Conservation (phyloP, 2,888 invertebrate species). For the Actias luna region DNA sequence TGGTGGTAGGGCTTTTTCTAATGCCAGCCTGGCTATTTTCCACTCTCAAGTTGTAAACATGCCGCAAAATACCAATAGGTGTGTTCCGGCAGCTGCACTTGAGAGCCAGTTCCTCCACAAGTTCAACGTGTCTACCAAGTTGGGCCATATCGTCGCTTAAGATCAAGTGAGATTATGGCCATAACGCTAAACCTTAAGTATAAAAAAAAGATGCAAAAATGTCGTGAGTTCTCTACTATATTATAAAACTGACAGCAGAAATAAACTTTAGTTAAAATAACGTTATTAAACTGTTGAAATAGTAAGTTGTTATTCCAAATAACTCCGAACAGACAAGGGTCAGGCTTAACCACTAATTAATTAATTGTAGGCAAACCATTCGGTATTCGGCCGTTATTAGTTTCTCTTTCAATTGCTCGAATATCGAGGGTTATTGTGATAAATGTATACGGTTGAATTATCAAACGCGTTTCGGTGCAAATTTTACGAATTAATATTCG, state of each 20-base stretch:
- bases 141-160: too few relatives aligned
- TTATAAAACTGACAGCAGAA: not conserved
- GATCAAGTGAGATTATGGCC: too few relatives aligned
- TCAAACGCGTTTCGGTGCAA: not conserved
- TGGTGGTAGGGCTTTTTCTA: too few relatives aligned
- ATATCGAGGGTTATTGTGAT: slow-evolving; percentile 9
- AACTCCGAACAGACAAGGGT: slow-evolving; percentile 2
- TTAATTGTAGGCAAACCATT: slow-evolving; percentile 8
- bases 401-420: slow-evolving; percentile 5
- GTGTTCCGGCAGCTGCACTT: too few relatives aligned
- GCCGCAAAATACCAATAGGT: too few relatives aligned
- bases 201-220: too few relatives aligned
- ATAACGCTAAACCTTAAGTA: too few relatives aligned
- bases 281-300: not conserved
- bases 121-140: too few relatives aligned
- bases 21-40: too few relatives aligned
- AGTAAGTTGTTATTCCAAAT: slow-evolving; percentile 1
- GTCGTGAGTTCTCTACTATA: not conserved
- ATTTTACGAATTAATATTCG: not conserved
- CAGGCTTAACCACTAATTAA: slow-evolving; percentile 1
- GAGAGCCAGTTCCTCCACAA: too few relatives aligned
- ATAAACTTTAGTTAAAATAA: not conserved
- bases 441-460: not conserved
- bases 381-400: not conserved
- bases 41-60: too few relatives aligned